These are phyloP conservation scores for Drusus annulatus DNA, from an alignment of 1,140 invertebrate genomes.

Conservation along the genomic window DNA sequence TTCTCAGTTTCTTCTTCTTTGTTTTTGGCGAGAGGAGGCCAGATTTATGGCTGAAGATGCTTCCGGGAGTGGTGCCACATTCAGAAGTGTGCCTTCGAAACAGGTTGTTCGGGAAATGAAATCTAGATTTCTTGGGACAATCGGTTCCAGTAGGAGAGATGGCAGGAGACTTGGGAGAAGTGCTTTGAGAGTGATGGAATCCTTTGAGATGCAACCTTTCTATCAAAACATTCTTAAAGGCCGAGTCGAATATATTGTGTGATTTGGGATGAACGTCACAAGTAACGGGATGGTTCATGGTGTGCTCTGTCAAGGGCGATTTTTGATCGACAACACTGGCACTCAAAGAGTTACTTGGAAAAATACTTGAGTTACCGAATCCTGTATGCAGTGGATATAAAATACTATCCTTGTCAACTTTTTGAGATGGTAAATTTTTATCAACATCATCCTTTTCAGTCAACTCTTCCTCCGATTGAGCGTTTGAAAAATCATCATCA, in stretches of 20 bases:
- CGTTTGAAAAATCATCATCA: slow-evolving; percentile 9
- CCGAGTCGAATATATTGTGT: slow-evolving; percentile 58
- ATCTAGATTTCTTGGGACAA: slow-evolving; percentile 43
- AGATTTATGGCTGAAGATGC: slow-evolving; percentile 39
- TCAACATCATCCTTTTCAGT: background rate
- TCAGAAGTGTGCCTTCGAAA: slow-evolving; percentile 51
- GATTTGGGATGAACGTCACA: slow-evolving; percentile 20
- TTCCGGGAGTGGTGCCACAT: background rate
- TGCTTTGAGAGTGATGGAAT: slow-evolving; percentile 31
- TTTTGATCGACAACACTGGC: background rate
- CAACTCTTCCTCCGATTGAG: background rate
- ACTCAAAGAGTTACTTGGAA: slow-evolving; percentile 8
- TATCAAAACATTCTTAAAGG: slow-evolving; percentile 59
- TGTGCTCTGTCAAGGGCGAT: slow-evolving; percentile 5
- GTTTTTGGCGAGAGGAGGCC: slow-evolving; percentile 38
- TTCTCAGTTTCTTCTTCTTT: slow-evolving; percentile 57
- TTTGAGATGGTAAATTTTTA: background rate
- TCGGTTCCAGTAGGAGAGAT: slow-evolving; percentile 16
- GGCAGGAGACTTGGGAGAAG: slow-evolving; percentile 2
- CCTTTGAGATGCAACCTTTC: slow-evolving; percentile 54
- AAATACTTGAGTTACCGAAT: background rate
- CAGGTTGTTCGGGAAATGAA: slow-evolving; percentile 51
- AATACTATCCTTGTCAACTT: no score
- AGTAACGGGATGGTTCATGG: slow-evolving; percentile 21
- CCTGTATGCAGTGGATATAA: background rate